Conservation (phyloP, 1,140 invertebrate species). For the Cotesia glomerata region DNA sequence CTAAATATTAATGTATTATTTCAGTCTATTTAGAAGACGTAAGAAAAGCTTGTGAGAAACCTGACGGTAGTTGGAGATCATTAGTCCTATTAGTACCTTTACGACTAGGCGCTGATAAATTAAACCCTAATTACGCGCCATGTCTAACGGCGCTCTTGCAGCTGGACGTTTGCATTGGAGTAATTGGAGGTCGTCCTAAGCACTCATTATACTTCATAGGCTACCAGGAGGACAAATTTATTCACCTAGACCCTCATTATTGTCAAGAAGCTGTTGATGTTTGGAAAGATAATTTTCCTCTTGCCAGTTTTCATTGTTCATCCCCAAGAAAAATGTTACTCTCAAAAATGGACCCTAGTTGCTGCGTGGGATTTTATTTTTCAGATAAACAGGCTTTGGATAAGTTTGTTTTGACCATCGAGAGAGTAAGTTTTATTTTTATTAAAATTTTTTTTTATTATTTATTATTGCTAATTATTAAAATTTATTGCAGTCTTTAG, state of each 20-base stretch:
- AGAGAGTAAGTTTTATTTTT: conserved; percentile 62
- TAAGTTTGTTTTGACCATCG: conserved; percentile 73
- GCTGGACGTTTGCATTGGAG: conserved; percentile 83
- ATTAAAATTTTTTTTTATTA: conserved; percentile 12
- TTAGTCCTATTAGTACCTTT: conserved; percentile 85
- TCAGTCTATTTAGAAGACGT: conserved; percentile 75
- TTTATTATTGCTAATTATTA: conserved; percentile 12
- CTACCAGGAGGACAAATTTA: conserved; percentile 89
- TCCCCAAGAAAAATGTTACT: conserved; percentile 86
- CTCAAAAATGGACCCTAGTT: conserved; percentile 91
- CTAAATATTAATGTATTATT: conserved; percentile 30
- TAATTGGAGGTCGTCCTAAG: conserved; percentile 89
- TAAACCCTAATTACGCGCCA: conserved; percentile 83
- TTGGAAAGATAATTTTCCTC: conserved; percentile 73
- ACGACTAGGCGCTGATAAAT: conserved; percentile 81
- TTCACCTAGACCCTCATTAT: conserved; percentile 92
- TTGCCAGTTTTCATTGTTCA: conserved; percentile 83
- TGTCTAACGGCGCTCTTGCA: conserved; percentile 82
- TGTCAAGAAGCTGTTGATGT: conserved; percentile 90
- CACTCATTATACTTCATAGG: conserved; percentile 93
- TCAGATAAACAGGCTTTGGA: conserved; percentile 78
- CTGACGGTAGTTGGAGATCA: conserved; percentile 73
- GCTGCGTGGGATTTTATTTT: conserved; percentile 91
- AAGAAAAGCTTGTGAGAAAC: conserved; percentile 67
- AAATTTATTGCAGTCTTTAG: conserved; percentile 64